A percentile compares a stretch with the other conserved stretches of the same genome.
phyloP scores from a whole-genome alignment of 2,113 vertebrate species.

The Catharus minimus region DNA sequence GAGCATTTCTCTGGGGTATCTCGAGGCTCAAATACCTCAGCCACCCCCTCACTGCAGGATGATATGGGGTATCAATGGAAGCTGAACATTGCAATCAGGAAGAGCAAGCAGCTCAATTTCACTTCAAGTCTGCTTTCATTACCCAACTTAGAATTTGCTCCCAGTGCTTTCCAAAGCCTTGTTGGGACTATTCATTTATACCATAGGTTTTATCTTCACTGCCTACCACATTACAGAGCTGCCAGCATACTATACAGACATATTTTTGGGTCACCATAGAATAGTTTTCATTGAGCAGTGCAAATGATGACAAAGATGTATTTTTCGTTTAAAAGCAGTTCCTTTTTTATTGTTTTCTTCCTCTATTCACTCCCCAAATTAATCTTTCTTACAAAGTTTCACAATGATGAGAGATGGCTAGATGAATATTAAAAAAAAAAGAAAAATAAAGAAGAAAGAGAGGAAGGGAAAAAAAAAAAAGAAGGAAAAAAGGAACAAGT shows the following conservation, averaged over 20 bases:
- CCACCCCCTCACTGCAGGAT: background rate
- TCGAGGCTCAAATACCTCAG: background rate
- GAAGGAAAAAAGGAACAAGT: too few relatives aligned
- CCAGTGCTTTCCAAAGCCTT: background rate
- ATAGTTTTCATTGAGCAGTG: background rate
- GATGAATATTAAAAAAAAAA: too few relatives aligned
- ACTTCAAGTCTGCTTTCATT: background rate
- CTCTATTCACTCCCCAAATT: background rate
- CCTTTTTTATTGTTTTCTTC: background rate
- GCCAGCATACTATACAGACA: background rate
- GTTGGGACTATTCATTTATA: background rate
- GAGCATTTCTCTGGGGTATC: background rate
- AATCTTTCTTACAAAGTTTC: background rate
- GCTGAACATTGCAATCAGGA: background rate
- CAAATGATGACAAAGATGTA: background rate
- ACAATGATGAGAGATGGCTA: background rate
- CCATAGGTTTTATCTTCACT: background rate
- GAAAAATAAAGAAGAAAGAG: too few relatives aligned
- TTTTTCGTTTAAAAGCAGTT: background rate
- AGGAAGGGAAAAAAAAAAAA: too few relatives aligned
- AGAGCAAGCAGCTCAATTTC: background rate
- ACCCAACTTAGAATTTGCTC: background rate
- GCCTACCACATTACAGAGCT: background rate
- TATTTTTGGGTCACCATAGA: background rate
- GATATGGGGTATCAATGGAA: rapidly evolving